phyloP scores from a whole-genome alignment of 2,888 invertebrate species.

The Tyria jacobaeae region DNA sequence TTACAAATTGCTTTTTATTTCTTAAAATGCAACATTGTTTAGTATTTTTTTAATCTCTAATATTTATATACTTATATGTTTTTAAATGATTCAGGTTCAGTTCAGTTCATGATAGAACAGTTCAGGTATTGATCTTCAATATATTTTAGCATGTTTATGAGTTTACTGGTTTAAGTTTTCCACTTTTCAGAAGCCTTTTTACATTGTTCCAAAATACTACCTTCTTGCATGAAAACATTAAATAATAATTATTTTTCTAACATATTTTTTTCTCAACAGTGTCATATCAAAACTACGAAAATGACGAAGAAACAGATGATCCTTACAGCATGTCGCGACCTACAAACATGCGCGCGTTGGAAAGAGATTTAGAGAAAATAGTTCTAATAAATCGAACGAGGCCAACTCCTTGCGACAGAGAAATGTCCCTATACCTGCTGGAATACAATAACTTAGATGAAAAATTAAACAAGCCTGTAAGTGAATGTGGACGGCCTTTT shows the following conservation, averaged over 20 bases:
- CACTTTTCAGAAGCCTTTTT: constrained; percentile 4
- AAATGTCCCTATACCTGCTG: constrained; percentile 87
- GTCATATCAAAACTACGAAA: constrained; percentile 78
- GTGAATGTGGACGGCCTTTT: constrained; percentile 87
- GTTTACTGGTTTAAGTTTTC: constrained; percentile 2
- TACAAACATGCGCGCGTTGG: constrained; percentile 73
- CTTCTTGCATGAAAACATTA: constrained; percentile 38
- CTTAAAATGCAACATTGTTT: neutral
- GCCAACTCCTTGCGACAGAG: constrained; percentile 94
- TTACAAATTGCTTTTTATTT: constrained; percentile 2
- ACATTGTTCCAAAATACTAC: constrained; percentile 9
- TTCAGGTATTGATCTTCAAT: constrained; percentile 8
- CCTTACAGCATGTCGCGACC: constrained; percentile 70
- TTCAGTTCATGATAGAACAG: no score
- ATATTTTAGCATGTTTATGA: constrained; percentile 34
- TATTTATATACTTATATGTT: neutral
- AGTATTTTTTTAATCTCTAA: neutral
- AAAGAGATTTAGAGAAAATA: constrained; percentile 88
- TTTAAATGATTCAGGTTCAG: neutral
- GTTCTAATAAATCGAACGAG: constrained; percentile 91
- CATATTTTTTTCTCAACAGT: constrained; percentile 48
- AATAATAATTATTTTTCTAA: neutral
- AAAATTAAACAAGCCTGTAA: constrained; percentile 78
- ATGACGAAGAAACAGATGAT: constrained; percentile 81
- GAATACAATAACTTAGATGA: constrained; percentile 80